Evolutionary conservation across 1,140 invertebrate genomes (phyloP), one percentile per base, ranked within the genome.

Genomic region (Lutraria rhynchaena): DNA sequence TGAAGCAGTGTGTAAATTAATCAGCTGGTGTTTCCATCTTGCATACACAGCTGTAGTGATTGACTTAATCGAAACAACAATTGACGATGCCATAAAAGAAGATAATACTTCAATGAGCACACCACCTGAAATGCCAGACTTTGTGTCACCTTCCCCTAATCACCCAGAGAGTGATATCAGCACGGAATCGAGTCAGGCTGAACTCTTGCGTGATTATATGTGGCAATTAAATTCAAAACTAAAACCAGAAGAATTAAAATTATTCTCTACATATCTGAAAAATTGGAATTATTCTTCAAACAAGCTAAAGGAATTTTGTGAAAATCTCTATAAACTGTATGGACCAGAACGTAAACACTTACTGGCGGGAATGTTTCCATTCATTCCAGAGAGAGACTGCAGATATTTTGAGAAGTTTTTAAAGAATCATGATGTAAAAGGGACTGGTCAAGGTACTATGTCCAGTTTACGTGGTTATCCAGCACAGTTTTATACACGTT

Each of bases 41-140:
- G 87, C 91, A 3, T 91, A 91, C 78, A 89, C 86, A 15, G 88
- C 90, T 29, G 89, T 87, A 7, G 87, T 88, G 49, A 87, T 90
- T 33, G 82, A 87, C 19, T 81, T 89, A 33, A 83, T 91, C 27
- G 89, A 91, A 31, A 57, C 51, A 1, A 81, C 78, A 9, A 81
- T 81, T 13, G 78, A 81, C 49, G 37, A 22, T 11, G 57, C 69
- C 17, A 57, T 73, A 7, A 76, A 60, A 27, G 44, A 63, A 27
- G 74, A 55, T 13, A 67, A 55, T 49, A 60, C 58, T 7, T 77
- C 74, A 35, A 44, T 44, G 61, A 35, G 37, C 3, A 63, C 60
- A 44, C 44, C 44, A 22, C 13, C 29, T 29, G 22, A 49, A 24
- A 27, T 46, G 29, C 63, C 63, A 1, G 37, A 67, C 24, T 67